These are phyloP conservation scores for Vulpes vulpes DNA, from an alignment of 2,113 vertebrate species.

Conservation along the genomic window DNA sequence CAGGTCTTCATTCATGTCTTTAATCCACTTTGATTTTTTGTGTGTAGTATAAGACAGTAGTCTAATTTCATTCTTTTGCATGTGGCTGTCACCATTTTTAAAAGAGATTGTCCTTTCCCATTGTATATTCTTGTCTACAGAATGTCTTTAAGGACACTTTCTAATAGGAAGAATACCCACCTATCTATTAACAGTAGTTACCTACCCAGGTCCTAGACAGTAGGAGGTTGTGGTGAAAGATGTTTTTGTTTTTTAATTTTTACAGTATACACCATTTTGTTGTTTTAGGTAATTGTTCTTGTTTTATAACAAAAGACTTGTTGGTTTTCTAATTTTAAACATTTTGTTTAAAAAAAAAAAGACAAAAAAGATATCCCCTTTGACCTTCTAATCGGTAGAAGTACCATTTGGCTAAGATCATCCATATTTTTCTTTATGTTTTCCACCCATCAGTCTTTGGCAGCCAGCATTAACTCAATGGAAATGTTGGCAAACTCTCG, in stretches of 20 bases:
- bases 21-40: not conserved
- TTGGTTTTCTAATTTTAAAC: slow-evolving; percentile 16
- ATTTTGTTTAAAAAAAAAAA: not conserved
- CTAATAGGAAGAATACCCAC: not conserved
- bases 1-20: not conserved
- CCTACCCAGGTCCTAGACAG: not conserved
- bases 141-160: not conserved
- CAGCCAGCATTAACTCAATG: slow-evolving; percentile 78
- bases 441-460: slow-evolving; percentile 74
- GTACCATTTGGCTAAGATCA: slow-evolving; percentile 66
- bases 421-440: slow-evolving; percentile 56
- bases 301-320: not conserved
- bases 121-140: not conserved
- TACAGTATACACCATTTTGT: not conserved
- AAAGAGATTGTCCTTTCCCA: not conserved
- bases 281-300: not conserved
- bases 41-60: not conserved
- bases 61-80: not conserved
- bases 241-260: not conserved
- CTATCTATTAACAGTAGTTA: not conserved
- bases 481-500: slow-evolving; percentile 83
- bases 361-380: not conserved
- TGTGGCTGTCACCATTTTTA: not conserved
- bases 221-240: fast-evolving
- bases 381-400: slow-evolving; percentile 62